phyloP scores from a whole-genome alignment of 2,113 vertebrate genomes.

The Callipepla squamata region DNA sequence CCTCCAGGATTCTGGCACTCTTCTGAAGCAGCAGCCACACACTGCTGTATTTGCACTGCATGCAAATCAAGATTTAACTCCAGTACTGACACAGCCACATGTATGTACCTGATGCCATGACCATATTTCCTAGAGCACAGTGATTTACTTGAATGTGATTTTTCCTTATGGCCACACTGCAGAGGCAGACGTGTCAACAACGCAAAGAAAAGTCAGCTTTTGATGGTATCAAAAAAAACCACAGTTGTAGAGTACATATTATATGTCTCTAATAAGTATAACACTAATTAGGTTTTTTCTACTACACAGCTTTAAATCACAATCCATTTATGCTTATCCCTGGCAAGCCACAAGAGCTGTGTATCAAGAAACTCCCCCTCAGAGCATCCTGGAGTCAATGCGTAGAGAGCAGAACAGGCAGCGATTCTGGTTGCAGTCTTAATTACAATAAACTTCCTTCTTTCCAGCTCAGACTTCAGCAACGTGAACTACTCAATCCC shows the following conservation, averaged over 20 bases:
- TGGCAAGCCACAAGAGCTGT: not conserved
- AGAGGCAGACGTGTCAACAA: not conserved
- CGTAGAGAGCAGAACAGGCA: not conserved
- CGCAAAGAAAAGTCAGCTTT: not conserved
- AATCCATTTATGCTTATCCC: not conserved
- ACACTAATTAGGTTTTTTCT: not conserved
- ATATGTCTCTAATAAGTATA: not conserved
- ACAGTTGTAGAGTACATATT: not conserved
- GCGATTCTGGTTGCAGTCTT: not conserved
- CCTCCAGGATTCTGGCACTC: not conserved
- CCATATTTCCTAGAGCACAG: not conserved
- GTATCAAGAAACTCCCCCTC: not conserved
- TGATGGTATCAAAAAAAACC: not conserved
- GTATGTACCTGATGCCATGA: not conserved
- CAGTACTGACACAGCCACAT: not conserved
- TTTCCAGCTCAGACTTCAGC: not conserved
- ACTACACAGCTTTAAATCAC: not conserved
- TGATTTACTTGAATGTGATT: not conserved
- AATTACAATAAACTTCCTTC: not conserved
- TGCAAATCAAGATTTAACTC: not conserved
- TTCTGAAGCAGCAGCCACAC: not conserved
- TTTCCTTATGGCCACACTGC: not conserved
- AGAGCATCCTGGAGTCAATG: not conserved
- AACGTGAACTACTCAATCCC: not conserved
- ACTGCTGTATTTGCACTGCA: accelerated